These are phyloP conservation scores for Zoanthus solanderi DNA, from an alignment of 92 coral and sea anemone genomes.

Conservation along the genomic window DNA sequence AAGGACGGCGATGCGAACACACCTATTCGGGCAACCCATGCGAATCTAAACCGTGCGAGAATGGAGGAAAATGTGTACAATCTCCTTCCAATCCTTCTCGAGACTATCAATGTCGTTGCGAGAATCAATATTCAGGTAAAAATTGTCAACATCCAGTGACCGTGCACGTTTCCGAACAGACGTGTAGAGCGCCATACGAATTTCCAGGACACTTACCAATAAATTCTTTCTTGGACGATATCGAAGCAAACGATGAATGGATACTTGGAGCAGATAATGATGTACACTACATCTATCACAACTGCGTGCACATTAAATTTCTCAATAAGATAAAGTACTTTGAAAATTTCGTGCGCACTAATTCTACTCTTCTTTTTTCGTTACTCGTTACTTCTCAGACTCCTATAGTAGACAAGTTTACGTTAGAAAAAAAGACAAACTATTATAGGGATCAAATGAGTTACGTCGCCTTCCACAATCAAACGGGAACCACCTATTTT, in stretches of 20 bases:
- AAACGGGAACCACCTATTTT: neutral
- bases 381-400: neutral
- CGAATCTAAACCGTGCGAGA: constrained; percentile 17
- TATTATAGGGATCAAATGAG: neutral
- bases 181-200: neutral
- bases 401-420: neutral
- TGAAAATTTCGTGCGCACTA: neutral
- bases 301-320: neutral
- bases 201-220: neutral
- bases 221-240: neutral
- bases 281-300: neutral
- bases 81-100: neutral
- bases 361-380: neutral
- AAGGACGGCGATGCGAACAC: constrained; percentile 9
- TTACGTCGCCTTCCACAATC: neutral
- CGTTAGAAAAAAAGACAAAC: neutral
- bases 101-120: neutral
- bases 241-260: neutral
- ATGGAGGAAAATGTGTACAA: neutral
- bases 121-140: neutral
- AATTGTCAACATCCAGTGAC: neutral
- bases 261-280: neutral
- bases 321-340: neutral
- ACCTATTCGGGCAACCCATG: neutral
- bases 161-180: neutral